Base-by-base conservation (phyloP, 2,113 vertebrate genomes). In the Callorhinus ursinus region DNA sequence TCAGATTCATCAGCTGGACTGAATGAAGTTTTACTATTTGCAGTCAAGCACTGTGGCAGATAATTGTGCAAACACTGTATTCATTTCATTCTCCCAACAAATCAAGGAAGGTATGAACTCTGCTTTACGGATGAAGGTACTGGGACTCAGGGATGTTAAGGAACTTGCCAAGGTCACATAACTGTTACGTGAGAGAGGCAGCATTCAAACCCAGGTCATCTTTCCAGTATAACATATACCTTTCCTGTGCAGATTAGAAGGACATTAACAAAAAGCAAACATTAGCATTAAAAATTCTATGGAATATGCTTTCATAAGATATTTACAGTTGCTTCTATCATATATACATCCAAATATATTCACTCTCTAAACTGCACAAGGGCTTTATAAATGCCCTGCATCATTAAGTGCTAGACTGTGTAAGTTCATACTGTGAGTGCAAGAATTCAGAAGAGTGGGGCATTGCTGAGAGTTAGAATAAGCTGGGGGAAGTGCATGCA, bases 261-360 rank as follows among this genome's bases (percentile, higher is more conserved):
- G 55, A 76, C 9, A 31, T 67, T 83, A 96, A 83, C 61, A 87
- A 96, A 93, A 97, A 86, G 55, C n/a, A 91, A 96, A 90, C 9
- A 14, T 94, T 65, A 88, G 42, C 74, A 88, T 92, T 93, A 93
- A 90, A 90, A 97, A 55, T 51, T 63, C 63, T 92, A 93, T 51
- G 82, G 14, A 90, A 90, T 88, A 71, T 93, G 80, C 79, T 55
- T 92, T 87, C 51, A 74, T 88, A 94, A 96, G 84, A 85, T 94
- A 92, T 83, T 80, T 93, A 93, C 31, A 74, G 79, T 82, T 94
- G 67, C 22, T 90, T 91, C n/a, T 85, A 65, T 71, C 59, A 61
- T 82, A 59, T 77, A 15, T 90, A 93, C 14, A 53, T 98, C 42
- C 95, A 97, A 90, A 92, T 86, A 26, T 72, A 88, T 86, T 95